A percentile compares a stretch with the other conserved stretches of the same genome.
Conservation (phyloP, 2,113 vertebrate species). For the Nematolebias whitei region DNA sequence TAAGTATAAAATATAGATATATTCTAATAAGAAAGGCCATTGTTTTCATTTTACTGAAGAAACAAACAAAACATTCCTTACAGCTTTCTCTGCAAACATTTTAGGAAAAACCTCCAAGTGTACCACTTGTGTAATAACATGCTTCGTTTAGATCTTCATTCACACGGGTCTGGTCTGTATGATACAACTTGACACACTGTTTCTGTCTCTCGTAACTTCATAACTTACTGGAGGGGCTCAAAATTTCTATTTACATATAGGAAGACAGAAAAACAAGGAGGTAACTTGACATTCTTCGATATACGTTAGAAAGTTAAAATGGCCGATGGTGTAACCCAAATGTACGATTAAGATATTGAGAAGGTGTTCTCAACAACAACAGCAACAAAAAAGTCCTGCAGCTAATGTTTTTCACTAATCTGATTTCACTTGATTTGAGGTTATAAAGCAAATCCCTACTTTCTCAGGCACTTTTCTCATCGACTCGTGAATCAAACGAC, state of each 20-base stretch:
- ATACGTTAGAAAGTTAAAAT: slow-evolving; percentile 69
- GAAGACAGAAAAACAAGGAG: slow-evolving; percentile 36
- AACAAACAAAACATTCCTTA: slow-evolving; percentile 38
- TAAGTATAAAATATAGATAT: slow-evolving; percentile 67
- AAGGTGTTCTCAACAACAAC: slow-evolving; percentile 30
- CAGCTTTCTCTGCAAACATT: slow-evolving; percentile 41
- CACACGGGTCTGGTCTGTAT: slow-evolving; percentile 51
- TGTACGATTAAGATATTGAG: slow-evolving; percentile 41
- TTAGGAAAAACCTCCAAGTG: slow-evolving; percentile 19
- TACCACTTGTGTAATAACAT: slow-evolving; percentile 41
- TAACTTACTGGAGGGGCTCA: slow-evolving; percentile 70
- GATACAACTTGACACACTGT: slow-evolving; percentile 43
- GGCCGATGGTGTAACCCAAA: slow-evolving; percentile 59
- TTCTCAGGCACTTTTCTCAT: slow-evolving; percentile 51
- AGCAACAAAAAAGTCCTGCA: slow-evolving; percentile 27
- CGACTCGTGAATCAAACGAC: slow-evolving; percentile 22
- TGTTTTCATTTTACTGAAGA: slow-evolving; percentile 44
- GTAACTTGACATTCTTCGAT: slow-evolving; percentile 59
- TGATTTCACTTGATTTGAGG: slow-evolving; percentile 70
- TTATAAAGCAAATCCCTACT: slow-evolving; percentile 58
- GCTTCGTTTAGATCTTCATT: slow-evolving; percentile 54
- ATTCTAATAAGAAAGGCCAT: slow-evolving; percentile 73
- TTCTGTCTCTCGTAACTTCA: slow-evolving; percentile 55
- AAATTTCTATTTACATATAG: slow-evolving; percentile 76
- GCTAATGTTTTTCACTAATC: slow-evolving; percentile 56